These are phyloP conservation scores for Microcebus lehilahytsara DNA, from an alignment of 2,113 vertebrate species.

Conservation along the genomic window DNA sequence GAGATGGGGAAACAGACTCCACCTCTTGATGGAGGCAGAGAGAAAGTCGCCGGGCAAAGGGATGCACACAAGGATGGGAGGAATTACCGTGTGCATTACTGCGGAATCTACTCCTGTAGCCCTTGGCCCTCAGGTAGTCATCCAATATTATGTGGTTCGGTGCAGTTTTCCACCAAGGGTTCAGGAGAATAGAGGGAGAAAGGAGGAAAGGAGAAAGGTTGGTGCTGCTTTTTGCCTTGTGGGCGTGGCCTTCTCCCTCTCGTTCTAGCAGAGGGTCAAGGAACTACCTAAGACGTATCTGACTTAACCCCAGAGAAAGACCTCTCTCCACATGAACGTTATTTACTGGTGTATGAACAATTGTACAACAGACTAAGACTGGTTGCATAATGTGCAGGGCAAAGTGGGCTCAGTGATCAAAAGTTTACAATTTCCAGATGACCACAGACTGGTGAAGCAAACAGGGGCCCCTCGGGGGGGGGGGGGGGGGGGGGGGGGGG, in stretches of 20 bases:
- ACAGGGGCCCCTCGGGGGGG: too few species aligned
- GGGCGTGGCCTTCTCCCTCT: background rate
- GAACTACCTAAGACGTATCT: background rate
- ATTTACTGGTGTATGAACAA: background rate
- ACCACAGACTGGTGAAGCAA: background rate
- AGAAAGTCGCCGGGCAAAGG: background rate
- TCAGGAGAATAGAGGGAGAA: background rate
- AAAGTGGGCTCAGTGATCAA: background rate
- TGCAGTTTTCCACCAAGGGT: too few species aligned
- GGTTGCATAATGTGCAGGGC: background rate
- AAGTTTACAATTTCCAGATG: background rate
- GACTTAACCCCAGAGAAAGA: background rate
- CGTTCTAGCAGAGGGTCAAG: background rate
- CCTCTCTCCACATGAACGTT: background rate
- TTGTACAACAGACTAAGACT: background rate
- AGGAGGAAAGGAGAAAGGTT: background rate
- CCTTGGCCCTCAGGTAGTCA: background rate
- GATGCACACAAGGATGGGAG: background rate
- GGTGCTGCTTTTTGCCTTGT: background rate
- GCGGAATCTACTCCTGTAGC: background rate
- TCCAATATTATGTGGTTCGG: too few species aligned
- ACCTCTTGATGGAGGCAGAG: background rate
- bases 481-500: fast-evolving
- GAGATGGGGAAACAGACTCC: too few species aligned
- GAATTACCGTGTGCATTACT: background rate